Evolutionary conservation across 1,140 invertebrate genomes (phyloP), one percentile per base, ranked within the genome.

Genomic region (Ooceraea biroi): DNA sequence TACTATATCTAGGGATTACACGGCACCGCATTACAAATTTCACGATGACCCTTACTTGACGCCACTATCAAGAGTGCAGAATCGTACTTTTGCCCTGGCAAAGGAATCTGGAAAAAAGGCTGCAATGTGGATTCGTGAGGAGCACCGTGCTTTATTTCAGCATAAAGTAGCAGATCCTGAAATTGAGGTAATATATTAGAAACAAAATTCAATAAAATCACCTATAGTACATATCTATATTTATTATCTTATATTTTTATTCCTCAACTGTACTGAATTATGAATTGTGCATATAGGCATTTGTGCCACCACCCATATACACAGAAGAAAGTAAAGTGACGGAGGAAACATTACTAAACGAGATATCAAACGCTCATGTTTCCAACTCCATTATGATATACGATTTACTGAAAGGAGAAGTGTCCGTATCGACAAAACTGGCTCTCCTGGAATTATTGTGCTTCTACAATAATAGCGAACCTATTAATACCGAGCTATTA

Each of bases 41-140:
- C 96, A 98, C 90, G 98, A 99, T 95, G 98, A 99, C 94, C 98
- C 98, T 5, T 98, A 95, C 92, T 94, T 99, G 3, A 97, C 97
- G 87, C 98, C 98, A n/a, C 92, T 94, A 61, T 97, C 97, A 55
- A 5, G n/a, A 97, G 96, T 93, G 90, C 94, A 57, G 92, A 95
- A 5, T 94, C 93, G 98, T 85, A 94, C 95, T 0, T 98, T 95
- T 95, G 96, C 97, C 8, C 92, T 99, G 85, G 96, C 98, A 5
- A 96, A 97, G 91, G 98, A 98, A 92, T 96, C 98, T 30, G 98
- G 98, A 7, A 95, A 96, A 66, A 98, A 98, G 94, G 96, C 98
- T 58, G 98, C 98, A 1, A 95, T 96, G 78, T 99, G 97, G 97
- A 95, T 99, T 63, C 94, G 96, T 83, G 95, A 97, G 87, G 95